These are phyloP conservation scores for Plagiodera versicolora DNA, from an alignment of 2,888 invertebrate species.

Conservation along the genomic window DNA sequence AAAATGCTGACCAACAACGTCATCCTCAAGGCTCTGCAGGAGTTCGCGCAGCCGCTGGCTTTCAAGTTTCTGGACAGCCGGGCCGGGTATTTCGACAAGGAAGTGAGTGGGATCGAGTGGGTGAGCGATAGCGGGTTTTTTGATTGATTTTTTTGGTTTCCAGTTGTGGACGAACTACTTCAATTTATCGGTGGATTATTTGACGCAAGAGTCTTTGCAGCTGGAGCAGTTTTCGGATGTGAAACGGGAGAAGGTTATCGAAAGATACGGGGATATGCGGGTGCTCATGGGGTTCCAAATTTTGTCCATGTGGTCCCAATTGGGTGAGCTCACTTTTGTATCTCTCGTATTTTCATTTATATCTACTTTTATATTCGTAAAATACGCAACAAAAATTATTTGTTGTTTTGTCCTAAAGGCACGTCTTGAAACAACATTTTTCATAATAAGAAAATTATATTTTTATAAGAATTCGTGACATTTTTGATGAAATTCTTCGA, in stretches of 20 bases:
- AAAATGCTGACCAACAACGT: constrained; percentile 86
- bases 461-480: too few relatives aligned
- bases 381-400: too few relatives aligned
- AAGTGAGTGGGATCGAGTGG: constrained; percentile 57
- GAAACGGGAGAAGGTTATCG: constrained; percentile 74
- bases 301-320: constrained; percentile 86
- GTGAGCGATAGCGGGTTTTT: too few relatives aligned
- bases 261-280: constrained; percentile 87
- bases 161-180: constrained; percentile 73
- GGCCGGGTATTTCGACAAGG: constrained; percentile 74
- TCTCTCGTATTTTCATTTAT: too few relatives aligned
- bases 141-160: too few relatives aligned
- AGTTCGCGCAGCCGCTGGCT: constrained; percentile 84
- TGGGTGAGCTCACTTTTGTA: too few relatives aligned
- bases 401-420: too few relatives aligned
- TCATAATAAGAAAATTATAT: too few relatives aligned
- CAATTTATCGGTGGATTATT: constrained; percentile 75
- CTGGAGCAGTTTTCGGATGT: constrained; percentile 80
- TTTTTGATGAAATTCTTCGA: too few relatives aligned
- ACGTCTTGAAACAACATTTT: too few relatives aligned
- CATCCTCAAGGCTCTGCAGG: constrained; percentile 80
- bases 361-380: too few relatives aligned
- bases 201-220: constrained; percentile 80
- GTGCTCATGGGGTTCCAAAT: constrained; percentile 92
- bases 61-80: constrained; percentile 76